Percentiles rank a stretch among this genome's conserved stretches.
These are phyloP conservation scores for Rhagium mordax DNA, from an alignment of 2,888 invertebrate species.

Conservation along the genomic window DNA sequence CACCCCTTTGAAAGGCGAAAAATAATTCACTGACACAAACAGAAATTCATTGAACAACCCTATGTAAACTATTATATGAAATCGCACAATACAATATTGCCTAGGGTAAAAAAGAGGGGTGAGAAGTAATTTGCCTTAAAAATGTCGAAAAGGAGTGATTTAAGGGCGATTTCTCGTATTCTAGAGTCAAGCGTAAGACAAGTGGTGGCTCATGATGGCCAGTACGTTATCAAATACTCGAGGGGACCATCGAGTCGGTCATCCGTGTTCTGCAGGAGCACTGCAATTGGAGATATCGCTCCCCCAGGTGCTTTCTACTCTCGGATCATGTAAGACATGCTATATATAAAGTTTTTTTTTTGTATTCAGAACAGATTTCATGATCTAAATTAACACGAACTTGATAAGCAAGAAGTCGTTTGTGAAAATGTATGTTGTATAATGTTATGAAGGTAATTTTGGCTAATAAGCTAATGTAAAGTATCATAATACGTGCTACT, in stretches of 20 bases:
- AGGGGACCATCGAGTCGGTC: conserved; percentile 52
- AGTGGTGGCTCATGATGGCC: conserved; percentile 53
- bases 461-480: no score
- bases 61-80: not conserved
- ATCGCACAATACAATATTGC: not conserved
- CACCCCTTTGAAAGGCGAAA: not conserved
- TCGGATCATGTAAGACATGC: conserved; percentile 46
- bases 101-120: not conserved
- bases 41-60: not conserved
- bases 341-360: conserved; percentile 44
- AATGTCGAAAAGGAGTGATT: conserved; percentile 41
- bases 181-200: conserved; percentile 42
- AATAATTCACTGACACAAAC: not conserved
- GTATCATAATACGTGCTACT: no score
- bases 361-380: conserved; percentile 1
- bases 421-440: not conserved
- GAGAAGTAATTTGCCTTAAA: conserved; percentile 24
- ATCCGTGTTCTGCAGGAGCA: conserved; percentile 51
- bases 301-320: conserved; percentile 50
- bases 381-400: not conserved
- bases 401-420: not conserved
- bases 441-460: no score
- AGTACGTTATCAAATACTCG: conserved; percentile 53
- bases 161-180: conserved; percentile 31
- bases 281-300: conserved; percentile 54